Evolutionary conservation across 2,797 vertebrate species (phyloP), one percentile per base, ranked within the genome.

Genomic region (Catamblyrhynchus diadema): DNA sequence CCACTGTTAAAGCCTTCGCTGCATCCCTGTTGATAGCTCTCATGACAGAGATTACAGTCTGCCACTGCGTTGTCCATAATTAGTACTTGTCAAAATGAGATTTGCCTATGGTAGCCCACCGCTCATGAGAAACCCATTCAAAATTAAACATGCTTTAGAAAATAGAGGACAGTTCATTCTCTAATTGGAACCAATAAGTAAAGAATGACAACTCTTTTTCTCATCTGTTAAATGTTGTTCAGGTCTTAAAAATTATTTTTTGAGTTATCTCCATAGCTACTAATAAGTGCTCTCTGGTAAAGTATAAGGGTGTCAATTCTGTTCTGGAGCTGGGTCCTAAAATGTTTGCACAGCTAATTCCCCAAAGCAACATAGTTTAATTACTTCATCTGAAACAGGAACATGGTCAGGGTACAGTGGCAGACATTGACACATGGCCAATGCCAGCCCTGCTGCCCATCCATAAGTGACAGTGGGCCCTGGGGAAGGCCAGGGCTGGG

Each of bases 41-140:
- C 94, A 92, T 95, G 92, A 95, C 96, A 97, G 93, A 94, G 95
- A 94, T 91, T 94, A 95, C 77, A 84, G 92, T 78, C 90, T 95
- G 85, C 90, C 78, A 67, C 78, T 74, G 84, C 70, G 14, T 62
- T 93, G 85, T 91, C 92, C 93, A 86, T 89, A 91, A 94, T 95
- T 90, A 97, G 92, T 85, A 90, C 83, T 94, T 94, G 95, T 91
- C 92, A 93, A 87, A 93, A 93, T 74, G 91, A 90, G 92, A 80
- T 92, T 90, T 92, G 91, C 80, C 89, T 32, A 39, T 33, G 73
- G 95, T 94, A 88, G 82, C 85, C 95, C 85, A 93, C 89, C 6
- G 30, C 18, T 88, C 89, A 60, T 79, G 80, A 96, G 89, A 91
- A 93, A 88, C 51, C 37, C 81, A 88, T 96, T 95, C 92, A 95